phyloP scores from a whole-genome alignment of 1,140 invertebrate genomes.

The Drosophila kepulauana region DNA sequence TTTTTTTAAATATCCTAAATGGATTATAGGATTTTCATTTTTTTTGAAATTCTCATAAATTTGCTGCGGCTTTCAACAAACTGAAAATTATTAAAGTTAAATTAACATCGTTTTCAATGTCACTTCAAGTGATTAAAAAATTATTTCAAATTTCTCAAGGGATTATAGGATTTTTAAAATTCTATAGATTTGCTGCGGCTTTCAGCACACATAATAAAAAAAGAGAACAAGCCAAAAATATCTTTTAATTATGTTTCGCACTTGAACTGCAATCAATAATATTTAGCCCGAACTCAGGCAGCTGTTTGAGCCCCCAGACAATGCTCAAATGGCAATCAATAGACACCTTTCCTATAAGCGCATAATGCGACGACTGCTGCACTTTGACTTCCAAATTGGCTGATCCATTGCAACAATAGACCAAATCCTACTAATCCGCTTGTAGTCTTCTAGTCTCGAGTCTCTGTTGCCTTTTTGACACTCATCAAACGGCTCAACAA shows the following conservation, averaged over 20 bases:
- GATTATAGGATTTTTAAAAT: slow-evolving; percentile 12
- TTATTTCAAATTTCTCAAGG: slow-evolving; percentile 16
- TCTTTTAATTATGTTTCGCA: slow-evolving; percentile 68
- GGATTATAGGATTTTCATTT: not conserved
- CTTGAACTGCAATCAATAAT: slow-evolving; percentile 50
- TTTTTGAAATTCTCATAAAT: slow-evolving; percentile 38
- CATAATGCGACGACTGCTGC: slow-evolving; percentile 70
- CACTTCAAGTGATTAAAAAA: not conserved
- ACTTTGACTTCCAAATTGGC: slow-evolving; percentile 79
- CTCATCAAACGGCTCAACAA: slow-evolving; percentile 72
- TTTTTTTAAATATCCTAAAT: slow-evolving; percentile 5
- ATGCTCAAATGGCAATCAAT: slow-evolving; percentile 4
- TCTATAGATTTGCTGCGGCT: slow-evolving; percentile 60
- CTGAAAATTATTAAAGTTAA: not conserved
- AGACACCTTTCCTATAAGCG: slow-evolving; percentile 53
- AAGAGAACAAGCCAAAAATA: slow-evolving; percentile 50
- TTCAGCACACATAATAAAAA: slow-evolving; percentile 51
- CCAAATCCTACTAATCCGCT: slow-evolving; percentile 75
- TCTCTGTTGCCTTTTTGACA: slow-evolving; percentile 72
- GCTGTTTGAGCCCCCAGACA: slow-evolving; percentile 52
- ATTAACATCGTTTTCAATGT: not conserved
- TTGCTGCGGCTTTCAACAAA: slow-evolving; percentile 64
- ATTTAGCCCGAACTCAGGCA: slow-evolving; percentile 53
- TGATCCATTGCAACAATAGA: slow-evolving; percentile 66
- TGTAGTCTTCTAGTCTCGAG: slow-evolving; percentile 36